Evolutionary conservation across 30 jellyfish, hydroid and myxozoan genomes (phyloP).

Genomic region (Chrysaora quinquecirrha): DNA sequence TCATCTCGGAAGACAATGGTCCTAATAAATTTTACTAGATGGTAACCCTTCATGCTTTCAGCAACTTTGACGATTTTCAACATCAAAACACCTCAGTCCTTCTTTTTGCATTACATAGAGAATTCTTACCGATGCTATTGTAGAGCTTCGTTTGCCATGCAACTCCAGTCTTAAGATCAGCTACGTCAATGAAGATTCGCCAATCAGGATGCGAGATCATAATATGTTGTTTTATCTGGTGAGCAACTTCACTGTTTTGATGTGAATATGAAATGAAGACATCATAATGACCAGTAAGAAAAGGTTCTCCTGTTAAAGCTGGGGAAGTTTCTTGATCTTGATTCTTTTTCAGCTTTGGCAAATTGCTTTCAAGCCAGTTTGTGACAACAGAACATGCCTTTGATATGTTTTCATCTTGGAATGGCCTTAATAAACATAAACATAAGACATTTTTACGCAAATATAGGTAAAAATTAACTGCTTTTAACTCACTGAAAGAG

Average conservation of each 20-base stretch:
- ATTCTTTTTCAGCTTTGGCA: conserved; percentile 14
- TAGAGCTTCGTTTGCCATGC: conserved; percentile 89
- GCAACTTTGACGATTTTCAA: too few relatives aligned
- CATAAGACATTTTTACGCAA: too few relatives aligned
- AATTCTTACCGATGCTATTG: conserved; percentile 80
- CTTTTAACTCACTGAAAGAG: too few relatives aligned
- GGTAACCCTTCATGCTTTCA: too few relatives aligned
- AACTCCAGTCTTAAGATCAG: conserved; percentile 82
- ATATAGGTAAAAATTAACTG: too few relatives aligned
- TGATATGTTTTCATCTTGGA: conserved; percentile 1
- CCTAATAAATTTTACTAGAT: too few relatives aligned
- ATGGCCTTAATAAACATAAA: conserved; percentile 52
- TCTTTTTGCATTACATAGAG: too few relatives aligned
- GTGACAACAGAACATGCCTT: conserved; percentile 55
- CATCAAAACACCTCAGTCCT: too few relatives aligned
- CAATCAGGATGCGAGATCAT: conserved; percentile 60
- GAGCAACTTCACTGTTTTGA: conserved; percentile 65
- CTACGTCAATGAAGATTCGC: conserved; percentile 80
- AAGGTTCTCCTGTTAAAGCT: not conserved
- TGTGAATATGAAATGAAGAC: conserved; percentile 89
- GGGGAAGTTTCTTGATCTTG: not conserved
- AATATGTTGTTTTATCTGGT: conserved; percentile 30
- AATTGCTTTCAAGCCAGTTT: conserved; percentile 32
- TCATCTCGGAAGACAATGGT: too few relatives aligned
- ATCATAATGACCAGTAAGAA: conserved; percentile 57